Evolutionary conservation across 1,140 invertebrate genomes (phyloP).

Genomic region (Notospermus geniculatus): DNA sequence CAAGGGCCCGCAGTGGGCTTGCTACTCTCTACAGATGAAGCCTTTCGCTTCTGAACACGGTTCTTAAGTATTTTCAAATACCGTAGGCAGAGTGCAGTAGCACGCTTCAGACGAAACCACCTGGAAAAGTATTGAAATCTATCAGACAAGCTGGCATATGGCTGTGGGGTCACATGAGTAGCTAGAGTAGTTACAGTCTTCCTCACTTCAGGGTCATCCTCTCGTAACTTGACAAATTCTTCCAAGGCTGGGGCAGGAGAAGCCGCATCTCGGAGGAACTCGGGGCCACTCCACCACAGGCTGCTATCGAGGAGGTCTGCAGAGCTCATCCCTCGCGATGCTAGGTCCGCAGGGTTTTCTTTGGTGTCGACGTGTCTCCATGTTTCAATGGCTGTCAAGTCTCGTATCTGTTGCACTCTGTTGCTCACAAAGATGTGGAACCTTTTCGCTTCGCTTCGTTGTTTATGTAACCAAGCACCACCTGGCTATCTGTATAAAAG

Average conservation of each 20-base stretch:
- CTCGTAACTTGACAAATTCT: not conserved
- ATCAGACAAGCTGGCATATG: not conserved
- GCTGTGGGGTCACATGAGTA: not conserved
- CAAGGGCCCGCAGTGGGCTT: not conserved
- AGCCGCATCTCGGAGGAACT: not conserved
- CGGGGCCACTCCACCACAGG: constrained; percentile 4
- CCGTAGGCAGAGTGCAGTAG: constrained; percentile 9
- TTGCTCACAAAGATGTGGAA: constrained; percentile 16
- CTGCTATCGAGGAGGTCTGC: not conserved
- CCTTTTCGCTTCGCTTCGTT: constrained; percentile 12
- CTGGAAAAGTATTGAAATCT: constrained; percentile 14
- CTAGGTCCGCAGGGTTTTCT: not conserved
- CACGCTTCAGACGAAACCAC: constrained; percentile 15
- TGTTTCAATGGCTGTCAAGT: not conserved
- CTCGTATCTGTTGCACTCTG: not conserved
- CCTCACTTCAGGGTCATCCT: constrained; percentile 13
- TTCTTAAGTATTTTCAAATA: not conserved
- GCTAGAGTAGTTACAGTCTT: not conserved
- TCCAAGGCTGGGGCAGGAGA: not conserved
- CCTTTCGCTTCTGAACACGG: not conserved
- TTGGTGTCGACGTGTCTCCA: not conserved
- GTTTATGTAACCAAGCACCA: constrained; percentile 21
- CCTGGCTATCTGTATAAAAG: constrained; percentile 20
- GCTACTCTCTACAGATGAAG: not conserved
- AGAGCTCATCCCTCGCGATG: not conserved